Conservation (phyloP, 2,888 invertebrate genomes). For the Agrypnus murinus region DNA sequence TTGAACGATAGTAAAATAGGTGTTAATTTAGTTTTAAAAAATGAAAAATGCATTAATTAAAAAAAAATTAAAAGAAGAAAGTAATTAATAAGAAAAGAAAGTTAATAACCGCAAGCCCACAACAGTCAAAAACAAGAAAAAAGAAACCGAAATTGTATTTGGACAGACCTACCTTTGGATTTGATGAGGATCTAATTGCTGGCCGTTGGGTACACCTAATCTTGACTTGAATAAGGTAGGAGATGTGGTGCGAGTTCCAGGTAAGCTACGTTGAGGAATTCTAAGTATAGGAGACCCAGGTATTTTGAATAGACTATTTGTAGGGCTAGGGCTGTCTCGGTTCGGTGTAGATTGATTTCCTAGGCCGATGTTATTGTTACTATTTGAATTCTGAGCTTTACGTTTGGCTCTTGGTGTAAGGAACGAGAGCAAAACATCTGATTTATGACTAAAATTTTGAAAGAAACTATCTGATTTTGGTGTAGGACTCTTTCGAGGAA, state of each 20-base stretch:
- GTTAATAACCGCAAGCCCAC: constrained; percentile 49
- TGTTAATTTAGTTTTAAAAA: constrained; percentile 7
- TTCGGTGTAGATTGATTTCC: constrained; percentile 60
- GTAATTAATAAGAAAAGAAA: constrained; percentile 45
- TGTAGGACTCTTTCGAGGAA: constrained; percentile 57
- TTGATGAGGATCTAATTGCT: constrained; percentile 58
- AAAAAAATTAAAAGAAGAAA: constrained; percentile 42
- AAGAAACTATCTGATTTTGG: constrained; percentile 54
- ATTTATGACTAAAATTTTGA: constrained; percentile 62
- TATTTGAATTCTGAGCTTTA: constrained; percentile 50
- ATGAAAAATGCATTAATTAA: constrained; percentile 14
- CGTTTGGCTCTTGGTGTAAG: constrained; percentile 76
- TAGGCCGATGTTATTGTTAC: too few species aligned
- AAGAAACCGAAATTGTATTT: constrained; percentile 33
- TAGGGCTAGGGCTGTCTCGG: constrained; percentile 54
- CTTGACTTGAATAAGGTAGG: constrained; percentile 65
- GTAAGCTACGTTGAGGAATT: constrained; percentile 59
- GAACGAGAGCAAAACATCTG: constrained; percentile 74
- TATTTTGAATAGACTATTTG: constrained; percentile 59
- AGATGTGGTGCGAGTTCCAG: constrained; percentile 64
- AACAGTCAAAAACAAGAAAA: constrained; percentile 29
- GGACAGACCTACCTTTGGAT: constrained; percentile 62
- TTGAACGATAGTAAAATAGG: too few species aligned
- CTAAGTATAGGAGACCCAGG: constrained; percentile 61
- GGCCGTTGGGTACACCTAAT: constrained; percentile 51